Base-by-base conservation (phyloP, 2,113 vertebrate genomes). In the Cariama cristata region DNA sequence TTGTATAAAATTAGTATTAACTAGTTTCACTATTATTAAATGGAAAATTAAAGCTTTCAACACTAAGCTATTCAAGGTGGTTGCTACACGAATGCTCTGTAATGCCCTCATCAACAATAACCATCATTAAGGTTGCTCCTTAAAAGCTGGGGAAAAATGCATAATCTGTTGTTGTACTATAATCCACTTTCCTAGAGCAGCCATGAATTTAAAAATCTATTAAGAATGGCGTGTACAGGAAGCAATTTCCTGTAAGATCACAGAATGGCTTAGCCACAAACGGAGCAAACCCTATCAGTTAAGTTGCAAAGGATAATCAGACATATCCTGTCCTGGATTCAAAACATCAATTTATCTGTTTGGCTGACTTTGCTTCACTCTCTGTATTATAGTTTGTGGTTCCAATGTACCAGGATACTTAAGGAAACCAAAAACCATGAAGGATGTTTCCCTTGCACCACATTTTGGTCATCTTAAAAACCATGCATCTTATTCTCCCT, bases 11-110 rank as follows among this genome's bases (percentile, higher is more conserved):
- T 97, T 94, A 95, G 91, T 97, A 95, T 97, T 96, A 94, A 97
- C 94, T 93, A 94, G 97, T 97, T 97, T 96, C 95, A 96, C 94
- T 97, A 91, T 96, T 97, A 96, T 97, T 97, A 97, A 96, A 97
- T 80, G 89, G 89, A 96, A 97, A 97, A 97, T 97, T 97, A 96
- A 97, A 96, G 95, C 97, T 95, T 95, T 93, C 93, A 88, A 92
- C 93, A 88, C 84, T 90, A 90, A 94, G 74, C 91, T 96, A 35
- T 93, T 94, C 96, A 95, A 91, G 84, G 93, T 93, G 93, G 77
- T 91, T 95, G 87, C 84, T 95, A 88, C 74, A 66, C 19, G 4
- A 96, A 85, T 69, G 58, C 38, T 96, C 89, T 86, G 49, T 87
- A 97, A 95, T 91, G 79, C 87, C 67, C 59, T 92, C 91, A 91